Base-by-base conservation (phyloP, 2,888 invertebrate species). In the Cyaniris semiargus region DNA sequence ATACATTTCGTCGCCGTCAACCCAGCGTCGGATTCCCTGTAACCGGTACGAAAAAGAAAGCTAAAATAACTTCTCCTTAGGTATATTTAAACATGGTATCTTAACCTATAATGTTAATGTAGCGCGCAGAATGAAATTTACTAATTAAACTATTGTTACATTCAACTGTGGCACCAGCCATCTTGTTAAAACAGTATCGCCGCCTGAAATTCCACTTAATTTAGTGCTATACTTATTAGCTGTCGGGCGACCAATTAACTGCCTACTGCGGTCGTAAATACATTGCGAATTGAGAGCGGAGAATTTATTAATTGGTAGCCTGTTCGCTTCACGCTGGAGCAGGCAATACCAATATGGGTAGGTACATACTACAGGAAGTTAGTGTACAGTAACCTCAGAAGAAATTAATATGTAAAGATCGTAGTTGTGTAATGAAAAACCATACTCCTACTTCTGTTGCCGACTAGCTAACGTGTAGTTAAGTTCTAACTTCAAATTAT, bases 231-330 rank as follows among this genome's bases (percentile, higher is more conserved):
- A 23, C 18, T 18, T 66, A 66, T 66, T 66, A 66, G 60, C 58
- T 66, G 66, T 66, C 27, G 66, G 23, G 66, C 66, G 27, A 66
- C 27, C 66, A 66, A 66, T 31, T 66, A 66, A 18, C 27, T 66
- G 60, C 60, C 60, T 23, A 66, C 23, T 58, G 60, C 13, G 13
- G 13, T 66, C 27, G 23, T 66, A 66, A 66, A 15, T 31, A 66
- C 66, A 66, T 27, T 66, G 66, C 66, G 66, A 66, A 66, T 66
- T 66, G 66, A 66, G 66, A 66, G 18, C 27, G 66, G 27, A 10
- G 66, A 66, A 27, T 66, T 66, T 66, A 27, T 66, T 66, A 66
- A 66, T 66, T 27, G 66, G 27, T 18, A 66, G 66, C 27, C 27
- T 66, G 66, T 13, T 27, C 15, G 60, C 1, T 60, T 21, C 21